Evolutionary conservation across 2,888 invertebrate species (phyloP).

Genomic region (Anorthoa munda): DNA sequence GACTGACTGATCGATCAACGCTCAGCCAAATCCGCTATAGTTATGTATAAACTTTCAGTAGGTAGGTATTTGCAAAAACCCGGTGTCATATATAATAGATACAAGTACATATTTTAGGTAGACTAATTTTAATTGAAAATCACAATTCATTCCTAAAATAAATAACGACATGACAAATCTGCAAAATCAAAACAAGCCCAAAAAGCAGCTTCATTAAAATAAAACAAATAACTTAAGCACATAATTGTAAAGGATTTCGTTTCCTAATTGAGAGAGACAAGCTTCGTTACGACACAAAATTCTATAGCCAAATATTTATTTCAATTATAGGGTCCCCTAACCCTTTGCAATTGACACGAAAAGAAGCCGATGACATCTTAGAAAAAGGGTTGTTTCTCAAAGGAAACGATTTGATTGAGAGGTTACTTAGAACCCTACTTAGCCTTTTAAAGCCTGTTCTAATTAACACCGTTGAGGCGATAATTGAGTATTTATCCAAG

Average conservation of each 20-base stretch:
- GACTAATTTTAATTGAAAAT: neutral
- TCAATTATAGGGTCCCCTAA: slow-evolving; percentile 78
- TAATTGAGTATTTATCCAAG: slow-evolving; percentile 77
- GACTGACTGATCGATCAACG: no score
- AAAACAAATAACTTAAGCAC: slow-evolving; percentile 61
- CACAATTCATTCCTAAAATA: slow-evolving; percentile 6
- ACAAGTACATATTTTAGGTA: neutral
- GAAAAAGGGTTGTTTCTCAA: slow-evolving; percentile 83
- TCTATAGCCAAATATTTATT: slow-evolving; percentile 87
- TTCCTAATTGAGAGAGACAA: slow-evolving; percentile 71
- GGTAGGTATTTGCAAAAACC: no score
- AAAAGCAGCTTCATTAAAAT: slow-evolving; percentile 60
- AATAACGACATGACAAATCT: slow-evolving; percentile 1
- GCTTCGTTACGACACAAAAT: slow-evolving; percentile 81
- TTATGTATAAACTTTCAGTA: no score
- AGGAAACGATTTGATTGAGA: slow-evolving; percentile 81
- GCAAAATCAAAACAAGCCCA: slow-evolving; percentile 22
- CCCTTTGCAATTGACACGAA: slow-evolving; percentile 84
- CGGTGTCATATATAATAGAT: no score
- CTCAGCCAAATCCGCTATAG: no score
- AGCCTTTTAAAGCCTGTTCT: slow-evolving; percentile 80
- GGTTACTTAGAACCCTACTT: slow-evolving; percentile 77
- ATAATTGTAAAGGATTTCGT: slow-evolving; percentile 68
- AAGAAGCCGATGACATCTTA: slow-evolving; percentile 84
- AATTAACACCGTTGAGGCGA: slow-evolving; percentile 80